Evolutionary conservation across 92 coral and sea anemone genomes (phyloP).

Genomic region (Siderastrea siderea): DNA sequence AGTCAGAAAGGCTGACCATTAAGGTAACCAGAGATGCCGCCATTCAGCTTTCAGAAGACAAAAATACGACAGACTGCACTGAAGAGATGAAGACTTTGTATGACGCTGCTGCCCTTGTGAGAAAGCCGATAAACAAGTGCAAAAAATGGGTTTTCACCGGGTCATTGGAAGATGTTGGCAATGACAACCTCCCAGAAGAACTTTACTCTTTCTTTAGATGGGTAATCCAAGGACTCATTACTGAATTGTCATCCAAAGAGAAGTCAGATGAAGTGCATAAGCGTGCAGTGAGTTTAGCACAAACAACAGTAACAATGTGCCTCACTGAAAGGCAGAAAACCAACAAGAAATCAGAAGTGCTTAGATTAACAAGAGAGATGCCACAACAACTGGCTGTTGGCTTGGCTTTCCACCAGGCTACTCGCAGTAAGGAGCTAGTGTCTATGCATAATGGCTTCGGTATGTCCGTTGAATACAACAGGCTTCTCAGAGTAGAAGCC

Average conservation of each 20-base stretch:
- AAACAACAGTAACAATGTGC: slow-evolving; percentile 59
- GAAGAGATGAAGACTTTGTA: slow-evolving; percentile 62
- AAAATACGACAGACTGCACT: too few relatives aligned
- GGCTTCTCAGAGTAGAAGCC: slow-evolving; percentile 63
- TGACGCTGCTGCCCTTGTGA: slow-evolving; percentile 65
- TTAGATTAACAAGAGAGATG: slow-evolving; percentile 55
- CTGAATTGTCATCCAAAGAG: slow-evolving; percentile 45
- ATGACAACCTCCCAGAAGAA: slow-evolving; percentile 62
- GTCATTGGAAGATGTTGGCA: slow-evolving; percentile 54
- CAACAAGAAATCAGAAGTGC: slow-evolving; percentile 49
- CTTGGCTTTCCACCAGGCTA: slow-evolving; percentile 46
- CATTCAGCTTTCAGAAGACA: too few relatives aligned
- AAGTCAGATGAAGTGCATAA: slow-evolving; percentile 73
- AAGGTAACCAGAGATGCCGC: slow-evolving; percentile 74
- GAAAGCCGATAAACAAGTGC: slow-evolving; percentile 74
- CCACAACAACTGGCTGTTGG: slow-evolving; percentile 71
- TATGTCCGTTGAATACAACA: slow-evolving; percentile 70
- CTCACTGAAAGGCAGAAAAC: slow-evolving; percentile 59
- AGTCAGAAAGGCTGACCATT: slow-evolving; percentile 65
- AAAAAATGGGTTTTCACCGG: slow-evolving; percentile 77
- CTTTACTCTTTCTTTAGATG: slow-evolving; percentile 77
- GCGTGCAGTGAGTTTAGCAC: slow-evolving; percentile 59
- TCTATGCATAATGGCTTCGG: slow-evolving; percentile 70
- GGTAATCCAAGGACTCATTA: slow-evolving; percentile 67
- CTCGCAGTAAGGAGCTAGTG: slow-evolving; percentile 57